Conservation (phyloP, 2,113 vertebrate species). For the Cryptotis parvus region DNA sequence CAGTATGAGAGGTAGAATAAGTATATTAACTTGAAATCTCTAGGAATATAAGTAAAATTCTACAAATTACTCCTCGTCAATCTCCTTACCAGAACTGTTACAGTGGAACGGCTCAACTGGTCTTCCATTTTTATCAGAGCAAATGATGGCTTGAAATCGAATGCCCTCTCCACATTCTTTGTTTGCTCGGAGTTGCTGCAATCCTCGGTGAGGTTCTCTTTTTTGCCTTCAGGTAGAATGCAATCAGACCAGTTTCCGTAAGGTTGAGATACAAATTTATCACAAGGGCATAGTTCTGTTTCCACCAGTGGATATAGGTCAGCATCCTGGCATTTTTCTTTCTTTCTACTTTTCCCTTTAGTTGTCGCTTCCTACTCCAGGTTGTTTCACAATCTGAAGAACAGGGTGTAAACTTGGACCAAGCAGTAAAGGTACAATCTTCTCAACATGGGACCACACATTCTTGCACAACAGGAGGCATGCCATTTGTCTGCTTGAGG, state of each 20-base stretch:
- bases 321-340: slow-evolving; percentile 92
- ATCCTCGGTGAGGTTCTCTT: slow-evolving; percentile 73
- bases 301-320: slow-evolving; percentile 92
- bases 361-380: slow-evolving; percentile 89
- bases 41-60: neutral
- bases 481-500: slow-evolving; percentile 89
- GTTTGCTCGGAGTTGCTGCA: slow-evolving; percentile 74
- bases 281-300: slow-evolving; percentile 91
- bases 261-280: slow-evolving; percentile 89
- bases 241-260: slow-evolving; percentile 97
- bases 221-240: slow-evolving; percentile 86
- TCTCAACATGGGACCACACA: slow-evolving; percentile 93
- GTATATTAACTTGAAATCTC: neutral
- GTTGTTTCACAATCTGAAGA: slow-evolving; percentile 88
- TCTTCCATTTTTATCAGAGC: slow-evolving; percentile 89
- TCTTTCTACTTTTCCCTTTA: slow-evolving; percentile 97
- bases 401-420: slow-evolving; percentile 95
- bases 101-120: slow-evolving; percentile 91
- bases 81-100: slow-evolving; percentile 91
- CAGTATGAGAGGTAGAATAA: neutral
- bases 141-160: slow-evolving; percentile 91
- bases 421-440: slow-evolving; percentile 94
- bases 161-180: slow-evolving; percentile 93
- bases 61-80: neutral
- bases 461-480: slow-evolving; percentile 90